Base-by-base conservation (phyloP, 1,140 invertebrate species). In the Bombus terrestris region DNA sequence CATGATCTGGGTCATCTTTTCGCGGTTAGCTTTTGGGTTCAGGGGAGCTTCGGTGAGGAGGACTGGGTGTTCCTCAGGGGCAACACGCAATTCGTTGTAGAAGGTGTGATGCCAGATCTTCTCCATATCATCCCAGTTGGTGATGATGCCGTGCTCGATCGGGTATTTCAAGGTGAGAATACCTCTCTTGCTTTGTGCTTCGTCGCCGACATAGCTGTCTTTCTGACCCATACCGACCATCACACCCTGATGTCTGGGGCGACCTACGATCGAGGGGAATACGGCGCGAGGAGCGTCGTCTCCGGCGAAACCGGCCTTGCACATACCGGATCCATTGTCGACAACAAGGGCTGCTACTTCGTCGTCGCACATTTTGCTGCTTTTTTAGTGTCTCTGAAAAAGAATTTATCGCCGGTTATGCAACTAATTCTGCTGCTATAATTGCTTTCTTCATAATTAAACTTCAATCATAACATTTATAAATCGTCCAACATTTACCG, bases 191-290 rank as follows among this genome's bases (percentile, higher is more conserved):
- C 96, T 96, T 94, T 98, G 97, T 71, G 98, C 98, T 94, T 98
- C 98, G 94, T 98, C 98, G 87, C 98, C 98, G 41, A 98, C 98
- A 92, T 98, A 98, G 93, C 96, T 97, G 96, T 98, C 98, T 94
- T 98, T 98, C 95, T 98, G 98, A 92, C 98, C 98, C 98, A 98
- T 98, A 95, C 98, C 98, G 94, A 99, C 98, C 98, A 99, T 99
- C 91, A 99, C 98, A 93, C 97, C 97, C 96, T 97, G 97, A 95
- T 98, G 97, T 91, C 97, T 96, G 78, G 98, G 98, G 86, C 98
- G 96, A 89, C 98, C 98, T 69, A 98, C 97, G 94, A 98, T 98
- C 68, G 97, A 98, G 68, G 98, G 98, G 96, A 98, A 98, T 85
- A 98, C 98, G 93, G 98, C 98, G 89, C 98, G 96, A 66, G 98